Percentiles rank a stretch among this genome's conserved stretches.
Conservation (phyloP, 1,140 invertebrate genomes). For the Drosophila navojoa region DNA sequence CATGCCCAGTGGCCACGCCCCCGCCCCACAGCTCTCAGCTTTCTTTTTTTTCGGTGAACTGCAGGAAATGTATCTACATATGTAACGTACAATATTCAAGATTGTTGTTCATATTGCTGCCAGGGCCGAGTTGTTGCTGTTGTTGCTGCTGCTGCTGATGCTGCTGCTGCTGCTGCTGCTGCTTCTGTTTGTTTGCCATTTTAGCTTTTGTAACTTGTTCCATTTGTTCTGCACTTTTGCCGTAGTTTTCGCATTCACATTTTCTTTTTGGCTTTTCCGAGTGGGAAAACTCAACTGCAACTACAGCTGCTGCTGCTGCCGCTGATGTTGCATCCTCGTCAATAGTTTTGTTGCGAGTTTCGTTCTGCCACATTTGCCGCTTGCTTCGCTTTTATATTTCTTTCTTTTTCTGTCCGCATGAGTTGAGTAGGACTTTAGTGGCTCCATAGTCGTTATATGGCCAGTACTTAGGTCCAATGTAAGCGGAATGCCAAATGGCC, state of each 20-base stretch:
- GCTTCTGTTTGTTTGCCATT: slow-evolving; percentile 66
- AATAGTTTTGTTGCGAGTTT: slow-evolving; percentile 29
- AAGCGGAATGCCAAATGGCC: slow-evolving; percentile 14
- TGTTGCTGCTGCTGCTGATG: slow-evolving; percentile 26
- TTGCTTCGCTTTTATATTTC: slow-evolving; percentile 59
- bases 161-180: slow-evolving; percentile 39
- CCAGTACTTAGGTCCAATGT: slow-evolving; percentile 37
- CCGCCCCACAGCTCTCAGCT: neutral
- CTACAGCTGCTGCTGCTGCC: neutral
- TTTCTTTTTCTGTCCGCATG: slow-evolving; percentile 27
- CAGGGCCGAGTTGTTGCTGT: slow-evolving; percentile 40
- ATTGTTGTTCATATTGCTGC: slow-evolving; percentile 79
- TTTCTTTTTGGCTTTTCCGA: slow-evolving; percentile 30
- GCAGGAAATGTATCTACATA: slow-evolving; percentile 82
- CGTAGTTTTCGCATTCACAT: slow-evolving; percentile 61
- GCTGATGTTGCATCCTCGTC: neutral
- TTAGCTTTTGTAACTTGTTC: slow-evolving; percentile 76
- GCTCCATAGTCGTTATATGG: slow-evolving; percentile 44
- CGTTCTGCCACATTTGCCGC: slow-evolving; percentile 70
- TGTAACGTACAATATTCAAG: slow-evolving; percentile 77
- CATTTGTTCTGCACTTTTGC: slow-evolving; percentile 76
- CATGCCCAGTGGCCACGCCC: neutral
- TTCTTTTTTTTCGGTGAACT: slow-evolving; percentile 38
- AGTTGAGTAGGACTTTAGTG: slow-evolving; percentile 28
- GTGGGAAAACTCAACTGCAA: slow-evolving; percentile 3